A percentile compares a stretch with the other conserved stretches of the same genome.
These are phyloP conservation scores for Diadromus collaris DNA, from an alignment of 2,888 invertebrate species.

Conservation along the genomic window DNA sequence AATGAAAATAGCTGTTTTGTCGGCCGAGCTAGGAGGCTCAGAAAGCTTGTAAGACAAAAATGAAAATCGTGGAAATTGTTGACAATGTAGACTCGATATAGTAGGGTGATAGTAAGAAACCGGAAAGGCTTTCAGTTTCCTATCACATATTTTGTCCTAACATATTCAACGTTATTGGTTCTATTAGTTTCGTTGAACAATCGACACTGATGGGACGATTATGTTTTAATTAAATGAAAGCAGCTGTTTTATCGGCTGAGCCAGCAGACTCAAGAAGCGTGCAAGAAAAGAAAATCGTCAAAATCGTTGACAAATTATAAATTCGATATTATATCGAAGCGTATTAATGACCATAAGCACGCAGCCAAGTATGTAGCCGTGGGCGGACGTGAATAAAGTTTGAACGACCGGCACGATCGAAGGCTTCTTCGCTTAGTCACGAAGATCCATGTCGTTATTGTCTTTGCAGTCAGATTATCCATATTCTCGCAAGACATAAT, in stretches of 20 bases:
- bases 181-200: too few species aligned
- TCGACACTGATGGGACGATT: too few species aligned
- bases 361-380: not conserved
- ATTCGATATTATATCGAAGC: not conserved
- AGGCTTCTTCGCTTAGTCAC: not conserved
- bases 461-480: conserved; percentile 3
- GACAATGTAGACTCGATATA: not conserved
- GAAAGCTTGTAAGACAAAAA: not conserved
- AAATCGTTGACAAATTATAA: not conserved
- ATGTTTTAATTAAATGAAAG: too few species aligned
- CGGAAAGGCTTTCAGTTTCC: too few species aligned
- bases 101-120: too few species aligned
- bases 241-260: not conserved
- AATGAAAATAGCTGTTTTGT: not conserved
- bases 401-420: not conserved
- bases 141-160: too few species aligned
- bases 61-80: not conserved
- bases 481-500: conserved; percentile 8
- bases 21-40: not conserved
- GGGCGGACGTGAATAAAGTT: not conserved
- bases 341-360: not conserved
- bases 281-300: not conserved
- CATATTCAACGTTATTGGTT: too few species aligned
- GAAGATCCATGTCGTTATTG: not conserved
- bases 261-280: not conserved